Evolutionary conservation across 2,888 invertebrate species (phyloP).

Genomic region (Eumerus sabulonum): DNA sequence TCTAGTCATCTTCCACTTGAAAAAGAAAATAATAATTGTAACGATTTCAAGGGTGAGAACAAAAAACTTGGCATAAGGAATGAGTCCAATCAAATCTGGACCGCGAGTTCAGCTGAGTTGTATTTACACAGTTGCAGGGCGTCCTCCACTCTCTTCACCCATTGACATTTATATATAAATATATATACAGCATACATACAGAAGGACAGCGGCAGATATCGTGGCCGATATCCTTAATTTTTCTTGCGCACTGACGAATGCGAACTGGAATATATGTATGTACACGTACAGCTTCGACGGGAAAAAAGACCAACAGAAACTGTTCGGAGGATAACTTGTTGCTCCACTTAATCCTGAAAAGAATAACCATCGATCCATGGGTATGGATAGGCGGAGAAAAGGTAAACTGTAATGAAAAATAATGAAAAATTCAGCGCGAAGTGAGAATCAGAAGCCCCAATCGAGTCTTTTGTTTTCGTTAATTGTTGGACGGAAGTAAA

Average conservation of each 20-base stretch:
- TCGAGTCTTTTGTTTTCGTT: conserved; percentile 26
- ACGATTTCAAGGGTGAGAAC: conserved; percentile 25
- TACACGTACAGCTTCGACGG: too few species aligned
- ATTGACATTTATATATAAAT: too few species aligned
- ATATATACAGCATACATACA: conserved; percentile 10
- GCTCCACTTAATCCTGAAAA: conserved; percentile 45
- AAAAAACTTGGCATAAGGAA: conserved; percentile 3
- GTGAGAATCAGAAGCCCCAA: background rate
- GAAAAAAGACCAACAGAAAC: too few species aligned
- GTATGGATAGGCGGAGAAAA: background rate
- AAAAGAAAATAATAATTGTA: conserved; percentile 48
- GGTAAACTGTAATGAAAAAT: conserved; percentile 28
- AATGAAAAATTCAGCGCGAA: background rate
- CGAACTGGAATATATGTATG: conserved; percentile 8
- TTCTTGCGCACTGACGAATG: conserved; percentile 1
- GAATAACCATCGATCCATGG: conserved; percentile 24
- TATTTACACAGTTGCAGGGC: too few species aligned
- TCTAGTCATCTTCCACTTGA: conserved; percentile 43
- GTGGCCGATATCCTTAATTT: conserved; percentile 44
- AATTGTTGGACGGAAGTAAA: conserved; percentile 20
- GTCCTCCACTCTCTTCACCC: too few species aligned
- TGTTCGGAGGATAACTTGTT: conserved; percentile 38
- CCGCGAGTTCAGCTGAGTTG: too few species aligned
- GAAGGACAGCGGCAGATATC: conserved; percentile 21
- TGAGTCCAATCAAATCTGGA: too few species aligned